Base-by-base conservation (phyloP, 2,888 invertebrate species). In the Ashinkailepas kermadecensis region DNA sequence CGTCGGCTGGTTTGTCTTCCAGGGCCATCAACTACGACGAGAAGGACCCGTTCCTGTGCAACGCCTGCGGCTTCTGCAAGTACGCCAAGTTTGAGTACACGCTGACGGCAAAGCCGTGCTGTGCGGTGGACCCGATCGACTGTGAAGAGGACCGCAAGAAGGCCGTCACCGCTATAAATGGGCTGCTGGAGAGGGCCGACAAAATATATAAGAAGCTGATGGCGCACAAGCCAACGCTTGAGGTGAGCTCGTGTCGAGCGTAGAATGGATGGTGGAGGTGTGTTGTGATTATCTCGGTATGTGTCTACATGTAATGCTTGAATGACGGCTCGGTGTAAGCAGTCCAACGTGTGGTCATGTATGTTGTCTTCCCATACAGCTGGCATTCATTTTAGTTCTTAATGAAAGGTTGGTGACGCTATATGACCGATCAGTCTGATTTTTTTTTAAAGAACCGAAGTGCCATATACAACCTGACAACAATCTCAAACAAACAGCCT, bases 21-120 rank as follows among this genome's bases (percentile, higher is more conserved):
- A 83, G 97, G 56, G 96, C 98, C 0, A 99, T 99, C 85, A 99
- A 99, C 89, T 99, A 99, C 88, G 98, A 98, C 87, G 98, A 99
- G 87, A 97, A 97, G 87, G 99, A 99, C 89, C 99, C 99, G 0
- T 99, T 99, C 91, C 89, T 99, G 56, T 99, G 99, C 87, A 98
- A 98, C 88, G 95, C 97, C 9, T 99, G 99, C 88, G 99, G 99
- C 0, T 99, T 97, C 89, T 99, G 99, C 89, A 99, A 99, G 89
- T 99, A 99, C 88, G 99, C 98, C 64, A 97, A 99, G 89, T 98
- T 99, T 88, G 99, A 99, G 89, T 96, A 97, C 88, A 95, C 95
- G 15, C 90, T 98, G 82, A 93, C 93, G 10, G 96, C 95, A 10
- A 92, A 95, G 15, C 94, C 96, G 0, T 97, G 96, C 86, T 98